Evolutionary conservation across 2,113 vertebrate genomes (phyloP), one percentile per base, ranked within the genome.

Genomic region (Speoplatyrhinus poulsoni): DNA sequence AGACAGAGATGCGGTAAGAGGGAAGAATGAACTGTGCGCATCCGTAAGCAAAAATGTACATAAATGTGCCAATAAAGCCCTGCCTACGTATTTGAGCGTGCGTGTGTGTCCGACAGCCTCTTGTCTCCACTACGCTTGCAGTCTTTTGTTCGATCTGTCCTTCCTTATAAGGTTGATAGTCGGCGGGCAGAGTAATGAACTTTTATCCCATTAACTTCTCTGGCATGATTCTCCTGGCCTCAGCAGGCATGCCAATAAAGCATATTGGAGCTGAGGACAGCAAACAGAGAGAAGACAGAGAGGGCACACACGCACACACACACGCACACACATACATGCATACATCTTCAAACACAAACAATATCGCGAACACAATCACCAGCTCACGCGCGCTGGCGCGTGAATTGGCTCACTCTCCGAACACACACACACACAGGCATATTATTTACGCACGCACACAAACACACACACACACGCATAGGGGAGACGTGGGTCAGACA

Each of bases 401-500:
- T 19, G 17, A 11, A 7, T 5, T 36, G 9, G 11, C 58, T 9
- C 58, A 60, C 33, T 3, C 11, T 41, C 49, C 12, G 26, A 65
- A n/a, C n/a, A n/a, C 63, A 55, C 52, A 46, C 52, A 55, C 64
- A 66, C 50, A 65, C 49, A 9, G 1, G 10, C 46, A 17, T 41
- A 56, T 41, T 62, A 67, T 67, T 53, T 17, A 17, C 55, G 17
- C 55, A 65, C 60, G 69, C 16, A 59, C 46, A 59, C 33, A 62
- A 65, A 58, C 57, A 66, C 65, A 82, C 66, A 68, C 62, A 67
- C 55, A 65, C 67, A 83, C 74, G 84, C 72, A 76, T 73, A 84
- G 82, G 79, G 82, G 82, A 89, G 84, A 85, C 66, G 49, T 60
- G 83, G 84, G 89, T 90, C 87, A 88, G 85, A 87, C 86, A 86